Conservation (phyloP, 2,888 invertebrate genomes). For the Dolichopus griseipennis region DNA sequence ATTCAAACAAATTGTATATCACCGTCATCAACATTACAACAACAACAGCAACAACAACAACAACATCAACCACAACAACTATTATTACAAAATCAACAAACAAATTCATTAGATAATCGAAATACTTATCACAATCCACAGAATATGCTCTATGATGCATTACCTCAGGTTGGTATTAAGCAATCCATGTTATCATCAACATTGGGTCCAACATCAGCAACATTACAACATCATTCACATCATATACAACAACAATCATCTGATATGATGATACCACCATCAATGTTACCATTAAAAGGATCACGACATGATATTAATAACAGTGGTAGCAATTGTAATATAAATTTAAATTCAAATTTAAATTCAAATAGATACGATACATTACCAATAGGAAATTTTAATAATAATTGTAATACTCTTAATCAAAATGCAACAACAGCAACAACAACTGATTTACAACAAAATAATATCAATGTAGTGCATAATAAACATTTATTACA, state of each 20-base stretch:
- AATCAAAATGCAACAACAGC: conserved; percentile 16
- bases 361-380: conserved; percentile 15
- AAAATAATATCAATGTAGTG: conserved; percentile 19
- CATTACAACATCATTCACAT: conserved; percentile 18
- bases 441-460: conserved; percentile 18
- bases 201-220: conserved; percentile 30
- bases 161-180: conserved; percentile 11
- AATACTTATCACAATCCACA: conserved; percentile 18
- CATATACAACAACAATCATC: conserved; percentile 5
- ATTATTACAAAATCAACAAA: conserved; percentile 38
- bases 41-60: conserved; percentile 27
- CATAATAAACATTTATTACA: conserved; percentile 24
- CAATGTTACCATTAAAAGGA: background rate
- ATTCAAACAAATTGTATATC: conserved; percentile 6
- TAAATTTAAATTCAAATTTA: background rate
- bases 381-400: background rate
- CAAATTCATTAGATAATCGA: conserved; percentile 15
- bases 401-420: background rate
- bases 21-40: conserved; percentile 23
- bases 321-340: background rate
- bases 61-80: conserved; percentile 27
- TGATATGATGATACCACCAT: conserved; percentile 13
- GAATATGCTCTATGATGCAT: conserved; percentile 19
- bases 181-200: conserved; percentile 25
- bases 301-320: background rate